These are phyloP conservation scores for Habrosyne pyritoides DNA, from an alignment of 2,888 invertebrate genomes.

Conservation along the genomic window DNA sequence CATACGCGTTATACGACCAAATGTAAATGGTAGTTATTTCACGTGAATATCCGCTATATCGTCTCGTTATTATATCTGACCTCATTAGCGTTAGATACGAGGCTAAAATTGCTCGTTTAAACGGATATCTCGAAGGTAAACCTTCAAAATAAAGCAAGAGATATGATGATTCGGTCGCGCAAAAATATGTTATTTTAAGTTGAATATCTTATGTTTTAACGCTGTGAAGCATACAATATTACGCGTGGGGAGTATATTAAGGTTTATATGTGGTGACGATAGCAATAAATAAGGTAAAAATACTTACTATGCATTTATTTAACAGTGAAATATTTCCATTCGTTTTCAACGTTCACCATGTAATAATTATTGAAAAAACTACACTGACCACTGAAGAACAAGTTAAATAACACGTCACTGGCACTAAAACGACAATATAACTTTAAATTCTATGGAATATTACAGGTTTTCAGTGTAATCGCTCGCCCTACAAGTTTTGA, in stretches of 20 bases:
- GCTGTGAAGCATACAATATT: neutral
- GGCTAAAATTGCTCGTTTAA: neutral
- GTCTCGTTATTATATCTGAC: conserved; percentile 1
- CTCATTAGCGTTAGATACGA: neutral
- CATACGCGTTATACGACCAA: neutral
- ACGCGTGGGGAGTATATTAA: neutral
- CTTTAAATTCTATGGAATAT: conserved; percentile 48
- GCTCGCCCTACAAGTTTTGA: conserved; percentile 70
- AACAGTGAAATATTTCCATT: conserved; percentile 46
- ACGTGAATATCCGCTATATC: neutral
- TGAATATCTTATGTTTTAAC: neutral
- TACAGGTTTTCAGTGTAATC: conserved; percentile 65
- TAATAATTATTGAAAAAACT: conserved; percentile 34
- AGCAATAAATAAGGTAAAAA: conserved; percentile 38
- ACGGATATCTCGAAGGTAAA: neutral
- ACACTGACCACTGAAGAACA: conserved; percentile 35
- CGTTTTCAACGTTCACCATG: conserved; percentile 47
- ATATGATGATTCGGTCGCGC: neutral
- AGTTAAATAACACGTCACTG: conserved; percentile 54
- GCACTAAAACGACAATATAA: conserved; percentile 39
- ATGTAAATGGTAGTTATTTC: neutral
- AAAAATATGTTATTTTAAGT: neutral
- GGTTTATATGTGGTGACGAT: neutral
- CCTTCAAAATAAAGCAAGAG: neutral
- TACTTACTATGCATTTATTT: conserved; percentile 75